Base-by-base conservation (phyloP, 2,888 invertebrate species). In the Anagyrus pseudococci region DNA sequence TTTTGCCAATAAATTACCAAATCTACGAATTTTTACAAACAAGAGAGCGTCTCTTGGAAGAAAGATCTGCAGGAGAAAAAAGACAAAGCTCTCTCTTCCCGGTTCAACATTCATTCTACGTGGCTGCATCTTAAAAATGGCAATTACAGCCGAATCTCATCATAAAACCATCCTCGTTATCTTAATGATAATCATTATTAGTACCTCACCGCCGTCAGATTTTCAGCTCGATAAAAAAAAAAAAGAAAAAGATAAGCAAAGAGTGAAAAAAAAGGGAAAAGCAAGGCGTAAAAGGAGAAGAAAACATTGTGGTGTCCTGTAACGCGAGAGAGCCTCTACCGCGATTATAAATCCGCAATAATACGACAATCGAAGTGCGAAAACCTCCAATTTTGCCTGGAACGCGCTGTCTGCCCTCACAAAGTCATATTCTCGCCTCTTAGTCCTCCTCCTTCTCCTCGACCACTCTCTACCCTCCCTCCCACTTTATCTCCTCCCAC, bases 331-430 rank as follows among this genome's bases (percentile, higher is more conserved):
- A n/a, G n/a, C 29, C 29, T 7, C 29, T 29, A 29, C n/a, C 29
- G 29, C 29, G 29, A 4, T 6, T 69, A 71, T 71, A 73, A 75
- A 72, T 69, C 71, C 71, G 71, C 72, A 72, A 75, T 75, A 74
- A 74, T 72, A 73, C 71, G 70, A 73, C 73, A 66, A 65, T 69
- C 67, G 58, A 58, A 58, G 62, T 43, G 58, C 53, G 48, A 61
- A 61, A 62, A 56, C 62, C 65, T 62, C 56, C 62, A 59, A 62
- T 62, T 62, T 66, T 62, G 43, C 41, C 4, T 10, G 29, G 29
- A 29, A 10, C 29, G 48, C 8, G 47, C 23, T 20, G 13, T 62
- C 61, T 59, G 40, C 59, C 60, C n/a, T 2, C 48, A 33, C 52
- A 20, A 62, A 54, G 55, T 63, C 58, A 58, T 63, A 63, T 59